Evolutionary conservation across 1,140 invertebrate species (phyloP).

Genomic region (Meloidogyne chitwoodi): DNA sequence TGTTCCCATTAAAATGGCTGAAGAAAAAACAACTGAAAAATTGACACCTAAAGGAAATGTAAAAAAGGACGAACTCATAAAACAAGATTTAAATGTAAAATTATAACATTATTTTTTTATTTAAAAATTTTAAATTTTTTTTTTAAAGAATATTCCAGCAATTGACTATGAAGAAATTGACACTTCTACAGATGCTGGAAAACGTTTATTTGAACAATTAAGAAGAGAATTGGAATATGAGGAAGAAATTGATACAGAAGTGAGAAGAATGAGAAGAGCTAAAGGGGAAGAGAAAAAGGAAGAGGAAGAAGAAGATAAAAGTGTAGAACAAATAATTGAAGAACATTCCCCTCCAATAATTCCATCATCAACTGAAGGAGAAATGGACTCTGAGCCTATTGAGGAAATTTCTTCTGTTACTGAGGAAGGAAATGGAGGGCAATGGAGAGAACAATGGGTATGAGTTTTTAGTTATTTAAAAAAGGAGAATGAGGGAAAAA

Average conservation of each 20-base stretch:
- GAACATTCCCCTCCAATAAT: background rate
- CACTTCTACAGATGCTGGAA: constrained; percentile 6
- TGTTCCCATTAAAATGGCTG: background rate
- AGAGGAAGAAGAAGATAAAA: background rate
- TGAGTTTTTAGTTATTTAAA: too few relatives aligned
- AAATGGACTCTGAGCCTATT: background rate
- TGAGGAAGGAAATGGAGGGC: background rate
- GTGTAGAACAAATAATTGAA: background rate
- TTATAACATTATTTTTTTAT: background rate
- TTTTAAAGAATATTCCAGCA: background rate
- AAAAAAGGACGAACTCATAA: background rate
- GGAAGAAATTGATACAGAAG: constrained; percentile 34
- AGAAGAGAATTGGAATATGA: constrained; percentile 37
- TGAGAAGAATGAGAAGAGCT: constrained; percentile 24
- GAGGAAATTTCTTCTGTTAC: background rate
- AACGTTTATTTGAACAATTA: constrained; percentile 34
- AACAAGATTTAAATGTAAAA: background rate
- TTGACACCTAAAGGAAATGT: background rate
- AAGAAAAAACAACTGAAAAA: background rate
- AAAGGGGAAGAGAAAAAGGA: constrained; percentile 5
- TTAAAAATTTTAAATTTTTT: background rate
- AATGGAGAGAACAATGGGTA: background rate
- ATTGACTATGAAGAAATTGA: background rate
- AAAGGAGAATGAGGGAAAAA: background rate
- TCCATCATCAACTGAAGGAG: background rate